Percentiles rank a stretch among this genome's conserved stretches.
Evolutionary conservation across 2,113 vertebrate genomes (phyloP).

Genomic region (Nannospalax galili): DNA sequence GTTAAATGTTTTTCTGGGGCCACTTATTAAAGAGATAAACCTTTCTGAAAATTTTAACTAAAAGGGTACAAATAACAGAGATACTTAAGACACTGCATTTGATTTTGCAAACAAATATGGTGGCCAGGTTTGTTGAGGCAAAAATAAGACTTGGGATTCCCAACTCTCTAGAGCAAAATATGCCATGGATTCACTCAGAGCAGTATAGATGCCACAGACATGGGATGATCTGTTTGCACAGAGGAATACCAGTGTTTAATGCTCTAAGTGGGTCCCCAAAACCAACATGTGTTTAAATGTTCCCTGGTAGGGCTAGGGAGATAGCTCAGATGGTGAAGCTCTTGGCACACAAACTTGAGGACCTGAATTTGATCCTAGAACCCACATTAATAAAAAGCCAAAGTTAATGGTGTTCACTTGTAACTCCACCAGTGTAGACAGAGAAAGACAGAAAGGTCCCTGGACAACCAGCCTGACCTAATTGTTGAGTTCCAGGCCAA

Average conservation of each 20-base stretch:
- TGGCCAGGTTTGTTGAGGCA: no score
- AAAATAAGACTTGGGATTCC: neutral
- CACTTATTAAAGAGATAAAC: neutral
- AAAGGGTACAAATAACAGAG: neutral
- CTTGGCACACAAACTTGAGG: neutral
- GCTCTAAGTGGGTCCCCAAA: neutral
- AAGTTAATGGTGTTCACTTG: no score
- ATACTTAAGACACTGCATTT: neutral
- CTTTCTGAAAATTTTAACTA: neutral
- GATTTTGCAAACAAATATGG: neutral
- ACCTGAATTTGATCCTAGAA: neutral
- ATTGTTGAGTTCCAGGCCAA: neutral
- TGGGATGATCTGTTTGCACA: neutral
- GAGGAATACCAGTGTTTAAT: neutral
- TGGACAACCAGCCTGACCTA: neutral
- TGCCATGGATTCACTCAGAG: neutral
- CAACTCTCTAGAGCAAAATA: neutral
- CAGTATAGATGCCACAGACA: neutral
- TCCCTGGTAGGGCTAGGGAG: fast-evolving
- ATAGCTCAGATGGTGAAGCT: neutral
- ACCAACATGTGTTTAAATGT: neutral
- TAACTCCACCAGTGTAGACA: neutral
- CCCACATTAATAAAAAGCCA: neutral
- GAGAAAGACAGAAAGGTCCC: neutral
- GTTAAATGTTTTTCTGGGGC: no score